Evolutionary conservation across 1,140 invertebrate genomes (phyloP).

Genomic region (Neotoxoptera formosana): DNA sequence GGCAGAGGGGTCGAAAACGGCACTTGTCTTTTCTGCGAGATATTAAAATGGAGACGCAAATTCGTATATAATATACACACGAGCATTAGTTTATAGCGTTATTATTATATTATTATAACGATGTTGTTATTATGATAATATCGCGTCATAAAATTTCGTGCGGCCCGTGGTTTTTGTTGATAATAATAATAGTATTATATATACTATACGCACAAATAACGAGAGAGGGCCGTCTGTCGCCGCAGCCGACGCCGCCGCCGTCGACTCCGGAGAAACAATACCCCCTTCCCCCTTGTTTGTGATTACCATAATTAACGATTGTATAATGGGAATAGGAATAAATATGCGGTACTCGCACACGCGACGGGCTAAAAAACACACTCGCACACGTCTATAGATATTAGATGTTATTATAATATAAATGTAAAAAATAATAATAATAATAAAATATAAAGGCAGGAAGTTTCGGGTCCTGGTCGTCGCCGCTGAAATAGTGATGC

Average conservation of each 20-base stretch:
- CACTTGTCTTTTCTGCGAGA: neutral
- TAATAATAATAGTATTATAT: constrained; percentile 16
- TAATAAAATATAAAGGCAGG: constrained; percentile 32
- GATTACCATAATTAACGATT: constrained; percentile 53
- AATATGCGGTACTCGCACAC: neutral
- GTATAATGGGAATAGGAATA: constrained; percentile 17
- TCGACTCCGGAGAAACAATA: neutral
- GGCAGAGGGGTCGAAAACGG: neutral
- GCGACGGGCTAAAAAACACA: neutral
- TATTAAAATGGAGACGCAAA: neutral
- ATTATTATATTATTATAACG: neutral
- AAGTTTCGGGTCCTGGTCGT: constrained; percentile 34
- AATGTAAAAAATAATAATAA: constrained; percentile 26
- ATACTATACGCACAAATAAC: neutral
- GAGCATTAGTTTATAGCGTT: neutral
- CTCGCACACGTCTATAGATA: neutral
- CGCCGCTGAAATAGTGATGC: neutral
- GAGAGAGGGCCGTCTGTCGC: neutral
- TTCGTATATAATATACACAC: neutral
- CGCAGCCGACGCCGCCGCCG: too few species aligned
- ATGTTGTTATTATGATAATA: neutral
- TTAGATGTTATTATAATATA: neutral
- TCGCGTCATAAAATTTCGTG: constrained; percentile 2
- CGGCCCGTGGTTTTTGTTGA: neutral
- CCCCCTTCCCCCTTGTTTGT: neutral